Percentiles rank a stretch among this genome's conserved stretches.
Evolutionary conservation across 2,113 vertebrate genomes (phyloP).

Genomic region (Bubo scandiacus): DNA sequence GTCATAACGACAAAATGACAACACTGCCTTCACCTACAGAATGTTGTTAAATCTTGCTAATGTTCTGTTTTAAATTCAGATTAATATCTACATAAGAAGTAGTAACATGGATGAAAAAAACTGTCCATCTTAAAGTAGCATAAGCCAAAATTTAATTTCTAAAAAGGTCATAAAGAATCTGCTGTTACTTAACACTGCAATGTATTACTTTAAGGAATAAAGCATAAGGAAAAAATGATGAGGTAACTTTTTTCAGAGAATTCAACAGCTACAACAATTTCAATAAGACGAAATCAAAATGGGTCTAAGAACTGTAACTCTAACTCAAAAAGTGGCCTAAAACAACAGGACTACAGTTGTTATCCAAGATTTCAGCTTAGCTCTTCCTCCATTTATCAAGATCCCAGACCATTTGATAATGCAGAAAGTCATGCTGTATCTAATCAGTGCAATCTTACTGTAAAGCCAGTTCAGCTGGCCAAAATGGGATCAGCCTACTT

Average conservation of each 20-base stretch:
- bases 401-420: background rate
- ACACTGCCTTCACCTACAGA: background rate
- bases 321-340: background rate
- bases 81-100: background rate
- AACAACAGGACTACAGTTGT: background rate
- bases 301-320: background rate
- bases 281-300: background rate
- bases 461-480: background rate
- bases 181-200: background rate
- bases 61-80: background rate
- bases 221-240: background rate
- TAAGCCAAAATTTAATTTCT: background rate
- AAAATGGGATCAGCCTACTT: background rate
- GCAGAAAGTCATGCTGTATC: background rate
- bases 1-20: background rate
- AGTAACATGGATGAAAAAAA: background rate
- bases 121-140: background rate
- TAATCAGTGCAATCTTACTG: background rate
- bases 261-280: background rate
- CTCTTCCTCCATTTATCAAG: background rate
- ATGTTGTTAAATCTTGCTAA: background rate
- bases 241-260: background rate
- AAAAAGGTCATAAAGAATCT: background rate
- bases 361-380: background rate
- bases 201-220: background rate